A percentile compares a stretch with the other conserved stretches of the same genome.
Conservation (phyloP, 1,140 invertebrate genomes). For the Drosophila melanica region DNA sequence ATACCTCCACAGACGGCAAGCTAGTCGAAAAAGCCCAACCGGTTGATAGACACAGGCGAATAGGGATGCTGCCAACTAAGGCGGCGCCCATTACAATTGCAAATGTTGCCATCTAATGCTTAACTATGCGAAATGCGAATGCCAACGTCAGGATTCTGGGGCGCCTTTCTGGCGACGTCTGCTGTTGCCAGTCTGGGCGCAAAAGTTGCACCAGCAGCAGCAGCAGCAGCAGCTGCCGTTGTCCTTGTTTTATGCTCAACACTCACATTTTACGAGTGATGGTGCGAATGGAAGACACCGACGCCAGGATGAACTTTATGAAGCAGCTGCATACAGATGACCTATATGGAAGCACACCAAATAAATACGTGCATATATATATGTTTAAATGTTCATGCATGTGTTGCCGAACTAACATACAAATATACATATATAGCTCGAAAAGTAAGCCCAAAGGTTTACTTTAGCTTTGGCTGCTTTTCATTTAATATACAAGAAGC, state of each 20-base stretch:
- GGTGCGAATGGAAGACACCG: slow-evolving; percentile 12
- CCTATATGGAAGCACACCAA: slow-evolving; percentile 24
- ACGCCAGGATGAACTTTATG: slow-evolving; percentile 15
- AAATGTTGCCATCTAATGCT: slow-evolving; percentile 76
- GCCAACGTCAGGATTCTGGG: slow-evolving; percentile 42
- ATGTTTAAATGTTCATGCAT: background rate
- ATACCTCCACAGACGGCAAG: slow-evolving; percentile 4
- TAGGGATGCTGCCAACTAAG: slow-evolving; percentile 24
- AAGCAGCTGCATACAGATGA: slow-evolving; percentile 5
- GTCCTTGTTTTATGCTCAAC: slow-evolving; percentile 30
- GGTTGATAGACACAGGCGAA: background rate
- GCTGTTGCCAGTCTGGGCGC: slow-evolving; percentile 15
- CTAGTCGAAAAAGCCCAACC: background rate
- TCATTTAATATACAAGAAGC: background rate
- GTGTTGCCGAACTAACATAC: background rate
- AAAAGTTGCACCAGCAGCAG: slow-evolving; percentile 10
- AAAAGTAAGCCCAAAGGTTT: slow-evolving; percentile 7
- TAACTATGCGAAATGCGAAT: slow-evolving; percentile 52
- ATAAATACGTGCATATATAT: background rate
- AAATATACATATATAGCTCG: background rate
- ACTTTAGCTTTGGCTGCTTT: background rate
- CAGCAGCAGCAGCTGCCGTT: slow-evolving; percentile 6
- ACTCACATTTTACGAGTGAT: slow-evolving; percentile 35
- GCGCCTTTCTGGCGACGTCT: slow-evolving; percentile 61
- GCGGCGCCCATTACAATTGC: slow-evolving; percentile 71